Evolutionary conservation across 2,797 vertebrate species (phyloP), one percentile per base, ranked within the genome.

Genomic region (Acanthurus tractus): DNA sequence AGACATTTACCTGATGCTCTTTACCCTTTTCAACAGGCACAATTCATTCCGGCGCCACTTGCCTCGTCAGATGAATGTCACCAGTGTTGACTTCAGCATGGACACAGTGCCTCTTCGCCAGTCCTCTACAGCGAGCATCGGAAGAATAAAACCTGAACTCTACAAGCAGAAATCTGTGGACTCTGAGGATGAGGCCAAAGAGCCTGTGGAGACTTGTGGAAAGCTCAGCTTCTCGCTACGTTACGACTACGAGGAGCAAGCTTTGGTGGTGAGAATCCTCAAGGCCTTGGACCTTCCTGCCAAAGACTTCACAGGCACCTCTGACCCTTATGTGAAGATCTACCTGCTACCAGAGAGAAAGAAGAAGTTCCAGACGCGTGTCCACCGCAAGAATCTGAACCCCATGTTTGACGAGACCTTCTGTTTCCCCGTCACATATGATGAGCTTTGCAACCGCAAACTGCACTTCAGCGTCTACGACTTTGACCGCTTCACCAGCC

Each of bases 111-210:
- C 97, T 65, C 95, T 97, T 63, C 95, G 98, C 54, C 97, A 98
- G 93, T 97, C 97, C 0, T 98, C 97, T 2, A 97, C 97, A 0
- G 92, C 89, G 44, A 98, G 97, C 93, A 99, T 99, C 6, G 98
- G 98, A 23, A 96, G 97, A 80, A 98, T 99, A 72, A 99, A 99
- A 76, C 98, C 98, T 0, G 98, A 99, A 84, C 96, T 99, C 78
- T 99, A 99, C 92, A 99, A 99, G 75, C 98, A 99, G 93, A 98
- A 96, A 80, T 99, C 98, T 0, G 97, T 99, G 73, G 98, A 99
- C 93, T 98, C 97, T 0, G 97, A 98, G 50, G 97, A 96, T 6
- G 96, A 95, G 38, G 80, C 84, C 74, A 94, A 95, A 74, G 97
- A 96, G 75, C 96, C 96, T 0, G 90, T 96, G 66, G 96, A 98